Conservation (phyloP, 1,140 invertebrate genomes). For the Brachionus sp. region DNA sequence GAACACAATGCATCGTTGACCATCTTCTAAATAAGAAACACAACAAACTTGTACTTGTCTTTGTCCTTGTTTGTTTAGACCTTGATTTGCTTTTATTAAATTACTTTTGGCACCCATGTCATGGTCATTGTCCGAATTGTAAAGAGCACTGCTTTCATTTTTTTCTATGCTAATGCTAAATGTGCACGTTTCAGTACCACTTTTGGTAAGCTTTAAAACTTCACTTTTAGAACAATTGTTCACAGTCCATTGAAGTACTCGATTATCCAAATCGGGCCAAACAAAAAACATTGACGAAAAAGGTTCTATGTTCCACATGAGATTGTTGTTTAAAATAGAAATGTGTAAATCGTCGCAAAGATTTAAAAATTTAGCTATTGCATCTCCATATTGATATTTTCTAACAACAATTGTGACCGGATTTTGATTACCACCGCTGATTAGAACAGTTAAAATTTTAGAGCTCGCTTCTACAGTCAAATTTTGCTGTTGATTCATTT, state of each 20-base stretch:
- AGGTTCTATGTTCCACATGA: constrained; percentile 29
- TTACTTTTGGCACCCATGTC: neutral
- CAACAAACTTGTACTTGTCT: constrained; percentile 69
- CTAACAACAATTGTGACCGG: constrained; percentile 24
- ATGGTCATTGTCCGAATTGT: neutral
- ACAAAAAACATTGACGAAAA: constrained; percentile 28
- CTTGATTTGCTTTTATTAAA: neutral
- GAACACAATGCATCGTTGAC: constrained; percentile 73
- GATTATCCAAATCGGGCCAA: neutral
- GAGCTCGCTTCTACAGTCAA: neutral
- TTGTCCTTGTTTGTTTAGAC: neutral
- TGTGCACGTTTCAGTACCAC: constrained; percentile 12
- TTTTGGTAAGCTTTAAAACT: constrained; percentile 31
- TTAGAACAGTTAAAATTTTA: constrained; percentile 31
- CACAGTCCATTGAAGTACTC: constrained; percentile 9
- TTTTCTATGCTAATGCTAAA: neutral
- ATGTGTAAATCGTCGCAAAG: constrained; percentile 27
- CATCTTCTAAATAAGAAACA: constrained; percentile 73
- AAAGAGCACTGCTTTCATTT: neutral
- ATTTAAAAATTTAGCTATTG: constrained; percentile 40
- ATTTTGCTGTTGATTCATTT: neutral
- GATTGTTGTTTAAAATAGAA: neutral
- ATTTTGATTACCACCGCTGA: constrained; percentile 28
- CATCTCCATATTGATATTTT: constrained; percentile 36
- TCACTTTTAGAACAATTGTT: neutral